Conservation (phyloP, 2,113 vertebrate species). For the Alexandromys fortis region DNA sequence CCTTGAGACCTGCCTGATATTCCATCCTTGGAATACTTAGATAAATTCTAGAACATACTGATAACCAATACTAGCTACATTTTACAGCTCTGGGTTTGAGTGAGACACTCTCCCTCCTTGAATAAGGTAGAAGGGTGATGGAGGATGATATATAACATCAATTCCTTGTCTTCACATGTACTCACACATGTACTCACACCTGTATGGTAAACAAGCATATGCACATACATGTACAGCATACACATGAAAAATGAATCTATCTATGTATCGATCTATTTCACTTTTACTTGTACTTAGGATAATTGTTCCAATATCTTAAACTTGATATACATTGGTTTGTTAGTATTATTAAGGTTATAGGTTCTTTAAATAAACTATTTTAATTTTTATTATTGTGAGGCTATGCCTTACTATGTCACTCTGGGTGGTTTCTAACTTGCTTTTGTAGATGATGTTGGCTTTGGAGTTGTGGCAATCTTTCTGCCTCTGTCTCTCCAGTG, state of each 20-base stretch:
- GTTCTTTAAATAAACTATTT: constrained; percentile 41
- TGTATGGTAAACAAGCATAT: neutral
- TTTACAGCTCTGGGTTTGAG: neutral
- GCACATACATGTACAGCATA: neutral
- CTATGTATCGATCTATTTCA: neutral
- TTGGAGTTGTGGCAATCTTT: neutral
- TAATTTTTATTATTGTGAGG: neutral
- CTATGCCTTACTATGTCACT: neutral
- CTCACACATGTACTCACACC: neutral
- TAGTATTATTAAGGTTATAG: constrained; percentile 45
- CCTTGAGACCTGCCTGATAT: neutral
- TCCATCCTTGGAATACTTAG: neutral
- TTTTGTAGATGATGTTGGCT: neutral
- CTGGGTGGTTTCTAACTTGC: neutral
- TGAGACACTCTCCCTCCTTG: neutral
- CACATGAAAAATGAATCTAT: neutral
- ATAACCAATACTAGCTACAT: neutral
- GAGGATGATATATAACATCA: neutral
- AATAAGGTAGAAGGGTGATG: neutral
- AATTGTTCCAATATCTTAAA: neutral
- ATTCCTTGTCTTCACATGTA: neutral
- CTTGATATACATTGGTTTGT: neutral
- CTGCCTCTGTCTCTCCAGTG: neutral
- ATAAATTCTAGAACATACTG: neutral
- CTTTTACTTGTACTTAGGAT: neutral